Evolutionary conservation across 2,797 vertebrate genomes (phyloP), one percentile per base, ranked within the genome.

Genomic region (Megalops cyprinoides): DNA sequence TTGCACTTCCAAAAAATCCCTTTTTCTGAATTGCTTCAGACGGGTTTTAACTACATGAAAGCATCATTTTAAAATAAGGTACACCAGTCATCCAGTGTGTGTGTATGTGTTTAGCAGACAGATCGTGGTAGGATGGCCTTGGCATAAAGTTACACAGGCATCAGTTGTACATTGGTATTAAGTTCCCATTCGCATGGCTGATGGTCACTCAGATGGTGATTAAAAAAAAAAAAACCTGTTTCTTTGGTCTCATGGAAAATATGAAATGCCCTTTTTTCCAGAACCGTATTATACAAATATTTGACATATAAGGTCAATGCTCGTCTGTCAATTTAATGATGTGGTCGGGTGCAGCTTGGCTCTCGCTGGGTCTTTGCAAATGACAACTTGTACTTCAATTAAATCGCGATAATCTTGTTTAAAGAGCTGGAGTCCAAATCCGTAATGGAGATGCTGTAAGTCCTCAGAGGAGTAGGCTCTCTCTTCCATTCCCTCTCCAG

Each of bases 381-480:
- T 76, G 78, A 80, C 67, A 65, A 60, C 49, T 74, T 80, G 8
- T 71, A 73, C 82, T 84, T 44, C 55, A 82, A 69, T 75, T 69
- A 53, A 67, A 74, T 65, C 58, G 48, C 49, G 67, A 69, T 73
- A 55, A 48, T 55, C 44, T 44, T 58, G 18, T 37, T 20, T 39
- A 65, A 74, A 65, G 75, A 81, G 81, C 69, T 51, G 77, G 75
- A 49, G 23, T 71, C 79, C 44, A 80, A 37, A 53, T 31, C 62
- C n/a, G 56, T 60, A 79, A 51, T 58, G 74, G 79, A 79, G 82
- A 69, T 53, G 60, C 75, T 48, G 82, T 84, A 85, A 87, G 86
- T 87, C 83, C 81, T 78, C 79, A 56, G 85, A 79, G 84, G 85
- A 82, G 74, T n/a, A 42, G 77, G 82, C 81, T 65, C 42, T 48